Evolutionary conservation across 2,888 invertebrate genomes (phyloP), one percentile per base, ranked within the genome.

Genomic region (Caenorhabditis panamensis): DNA sequence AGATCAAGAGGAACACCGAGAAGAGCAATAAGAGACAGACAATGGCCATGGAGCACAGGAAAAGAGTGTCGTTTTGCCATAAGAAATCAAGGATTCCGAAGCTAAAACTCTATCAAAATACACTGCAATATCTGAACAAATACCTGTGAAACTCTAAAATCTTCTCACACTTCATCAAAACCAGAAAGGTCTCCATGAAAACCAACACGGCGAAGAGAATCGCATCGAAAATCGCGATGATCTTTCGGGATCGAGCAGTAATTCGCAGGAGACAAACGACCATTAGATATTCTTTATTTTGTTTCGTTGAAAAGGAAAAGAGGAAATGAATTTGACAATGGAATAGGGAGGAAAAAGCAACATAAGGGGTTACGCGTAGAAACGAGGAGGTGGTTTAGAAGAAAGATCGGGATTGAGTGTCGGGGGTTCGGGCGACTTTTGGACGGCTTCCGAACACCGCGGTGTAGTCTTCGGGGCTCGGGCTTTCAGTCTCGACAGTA

Each of bases 381-480:
- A 47, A 58, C 31, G 26, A 75, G 64, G 66, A 81, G 18, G n/a
- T 20, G 41, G 64, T 37, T 73, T 41, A 85, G 63, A 83, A 85
- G 41, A 85, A 85, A 24, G 80, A 82, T 62, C 76, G 66, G 20
- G 81, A 72, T 66, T 84, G 82, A 36, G 81, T 76, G 59, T 89
- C 89, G 8, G 90, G 90, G 6, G 90, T 90, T 62, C 90, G 80
- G 11, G 86, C 84, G 9, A 90, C 87, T 83, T 90, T 90, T n/a
- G 90, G 90, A 18, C 90, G 85, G 31, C 88, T 81, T 11, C 88
- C 90, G 71, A 90, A 90, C 9, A 85, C 87, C n/a, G 85, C 72
- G 0, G 82, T 73, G 78, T 89, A 90, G 54, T 90, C 90, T 62
- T 87, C 80, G 11, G 81, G 72, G 37, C 67, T 67, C 53, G 54